Conservation (phyloP, 2,888 invertebrate species). For the Hydriomena furcata region DNA sequence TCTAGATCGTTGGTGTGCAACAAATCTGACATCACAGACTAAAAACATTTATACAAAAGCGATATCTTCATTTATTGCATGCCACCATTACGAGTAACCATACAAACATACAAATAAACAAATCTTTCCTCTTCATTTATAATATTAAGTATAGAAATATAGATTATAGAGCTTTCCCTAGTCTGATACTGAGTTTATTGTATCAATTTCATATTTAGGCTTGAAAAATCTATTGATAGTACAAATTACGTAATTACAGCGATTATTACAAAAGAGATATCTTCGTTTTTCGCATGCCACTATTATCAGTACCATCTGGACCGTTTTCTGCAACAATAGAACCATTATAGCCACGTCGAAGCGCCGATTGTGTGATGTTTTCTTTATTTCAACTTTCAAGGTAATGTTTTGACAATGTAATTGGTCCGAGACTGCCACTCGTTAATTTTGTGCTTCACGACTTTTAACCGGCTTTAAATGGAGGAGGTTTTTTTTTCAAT, state of each 20-base stretch:
- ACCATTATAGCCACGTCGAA: slow-evolving; percentile 62
- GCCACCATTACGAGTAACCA: slow-evolving; percentile 58
- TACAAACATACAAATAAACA: too few species aligned
- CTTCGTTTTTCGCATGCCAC: slow-evolving; percentile 68
- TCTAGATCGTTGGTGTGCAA: too few species aligned
- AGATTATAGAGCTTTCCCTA: too few species aligned
- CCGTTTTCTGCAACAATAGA: slow-evolving; percentile 67
- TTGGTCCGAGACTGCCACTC: slow-evolving; percentile 58
- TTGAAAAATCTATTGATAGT: too few species aligned
- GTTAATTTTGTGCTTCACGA: slow-evolving; percentile 56
- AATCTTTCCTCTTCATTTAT: too few species aligned
- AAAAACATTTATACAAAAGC: too few species aligned
- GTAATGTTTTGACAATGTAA: slow-evolving; percentile 76
- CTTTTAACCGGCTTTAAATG: too few species aligned
- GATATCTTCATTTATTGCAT: slow-evolving; percentile 64
- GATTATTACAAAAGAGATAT: slow-evolving; percentile 61
- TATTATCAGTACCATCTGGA: slow-evolving; percentile 62
- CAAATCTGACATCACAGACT: too few species aligned
- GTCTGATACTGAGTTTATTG: too few species aligned
- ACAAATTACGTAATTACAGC: slow-evolving; percentile 4
- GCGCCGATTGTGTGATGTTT: slow-evolving; percentile 60
- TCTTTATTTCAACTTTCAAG: slow-evolving; percentile 70
- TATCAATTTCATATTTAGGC: too few species aligned
- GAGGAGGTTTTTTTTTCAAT: too few species aligned
- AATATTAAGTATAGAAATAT: too few species aligned